phyloP scores from a whole-genome alignment of 2,113 vertebrate species.

The Clarias gariepinus region DNA sequence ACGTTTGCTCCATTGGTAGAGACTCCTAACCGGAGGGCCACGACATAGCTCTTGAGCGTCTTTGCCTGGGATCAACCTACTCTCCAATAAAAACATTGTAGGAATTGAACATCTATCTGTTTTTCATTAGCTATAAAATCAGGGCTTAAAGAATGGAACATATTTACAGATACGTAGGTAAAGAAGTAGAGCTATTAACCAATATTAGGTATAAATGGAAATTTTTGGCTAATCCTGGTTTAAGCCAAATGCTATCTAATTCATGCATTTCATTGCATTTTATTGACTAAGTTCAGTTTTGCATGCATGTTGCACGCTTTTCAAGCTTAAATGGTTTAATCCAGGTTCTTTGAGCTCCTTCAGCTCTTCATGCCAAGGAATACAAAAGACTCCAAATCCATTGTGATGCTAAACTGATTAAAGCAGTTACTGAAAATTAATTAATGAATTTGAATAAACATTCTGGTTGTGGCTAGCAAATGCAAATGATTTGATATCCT shows the following conservation, averaged over 20 bases:
- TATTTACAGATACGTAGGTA: background rate
- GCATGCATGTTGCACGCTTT: background rate
- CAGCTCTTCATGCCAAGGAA: background rate
- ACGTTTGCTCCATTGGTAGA: slow-evolving; percentile 44
- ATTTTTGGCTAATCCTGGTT: background rate
- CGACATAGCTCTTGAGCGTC: slow-evolving; percentile 10
- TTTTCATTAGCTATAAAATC: background rate
- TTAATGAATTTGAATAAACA: background rate
- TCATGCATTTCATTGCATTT: background rate
- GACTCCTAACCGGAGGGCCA: slow-evolving; percentile 25
- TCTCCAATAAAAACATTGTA: background rate
- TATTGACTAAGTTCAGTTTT: background rate
- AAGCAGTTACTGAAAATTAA: background rate
- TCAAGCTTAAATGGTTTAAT: background rate
- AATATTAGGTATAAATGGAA: background rate
- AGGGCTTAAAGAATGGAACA: background rate
- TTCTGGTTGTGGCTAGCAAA: background rate
- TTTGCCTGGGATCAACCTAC: background rate
- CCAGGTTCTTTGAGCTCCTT: background rate
- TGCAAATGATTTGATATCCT: background rate
- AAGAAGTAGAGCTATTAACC: background rate
- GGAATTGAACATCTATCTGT: too few relatives aligned
- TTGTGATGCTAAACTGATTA: background rate
- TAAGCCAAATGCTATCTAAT: background rate
- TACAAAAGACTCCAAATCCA: background rate